phyloP scores from a whole-genome alignment of 92 coral and sea anemone species.

The Phymanthus crucifer region DNA sequence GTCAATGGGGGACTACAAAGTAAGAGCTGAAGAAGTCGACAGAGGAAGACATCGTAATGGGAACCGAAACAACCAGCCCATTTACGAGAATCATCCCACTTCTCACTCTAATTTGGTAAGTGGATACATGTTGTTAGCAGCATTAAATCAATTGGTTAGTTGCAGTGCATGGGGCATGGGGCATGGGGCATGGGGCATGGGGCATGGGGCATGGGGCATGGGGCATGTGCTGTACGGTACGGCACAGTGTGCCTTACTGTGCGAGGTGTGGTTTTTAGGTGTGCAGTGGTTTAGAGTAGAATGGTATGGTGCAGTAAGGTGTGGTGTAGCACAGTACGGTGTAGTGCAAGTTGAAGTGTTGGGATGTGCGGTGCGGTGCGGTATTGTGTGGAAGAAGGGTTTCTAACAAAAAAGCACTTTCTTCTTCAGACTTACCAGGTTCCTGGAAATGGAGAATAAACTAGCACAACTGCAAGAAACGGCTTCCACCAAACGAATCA shows the following conservation, averaged over 20 bases:
- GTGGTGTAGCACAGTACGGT: neutral
- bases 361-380: neutral
- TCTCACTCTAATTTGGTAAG: slow-evolving; percentile 21
- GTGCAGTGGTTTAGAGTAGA: neutral
- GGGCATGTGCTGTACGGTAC: no score
- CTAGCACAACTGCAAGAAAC: neutral
- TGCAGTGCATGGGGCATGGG: no score
- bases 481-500: neutral
- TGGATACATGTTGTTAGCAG: no score
- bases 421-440: neutral
- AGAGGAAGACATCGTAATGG: slow-evolving; percentile 5
- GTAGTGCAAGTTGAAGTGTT: neutral
- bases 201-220: no score
- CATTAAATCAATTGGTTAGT: no score
- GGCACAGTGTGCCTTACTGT: neutral
- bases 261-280: neutral
- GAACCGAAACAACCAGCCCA: slow-evolving; percentile 3
- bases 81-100: neutral
- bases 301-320: neutral
- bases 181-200: no score
- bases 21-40: slow-evolving; percentile 6
- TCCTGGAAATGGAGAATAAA: neutral
- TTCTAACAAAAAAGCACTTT: no score
- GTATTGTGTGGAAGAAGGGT: no score
- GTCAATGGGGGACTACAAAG: slow-evolving; percentile 24